These are phyloP conservation scores for Brachionus manjavacas DNA, from an alignment of 1,140 invertebrate species.

Conservation along the genomic window DNA sequence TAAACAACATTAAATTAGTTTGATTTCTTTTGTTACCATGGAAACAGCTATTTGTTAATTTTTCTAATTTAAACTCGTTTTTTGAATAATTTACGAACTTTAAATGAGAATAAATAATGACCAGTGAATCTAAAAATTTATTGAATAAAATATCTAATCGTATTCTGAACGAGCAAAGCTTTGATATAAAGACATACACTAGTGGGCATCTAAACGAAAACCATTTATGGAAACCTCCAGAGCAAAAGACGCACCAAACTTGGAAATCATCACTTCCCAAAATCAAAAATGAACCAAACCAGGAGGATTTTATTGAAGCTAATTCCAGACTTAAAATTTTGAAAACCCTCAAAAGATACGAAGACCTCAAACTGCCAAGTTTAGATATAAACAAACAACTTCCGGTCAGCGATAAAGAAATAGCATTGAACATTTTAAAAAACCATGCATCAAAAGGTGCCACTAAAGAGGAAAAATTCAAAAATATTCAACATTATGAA, in stretches of 20 bases:
- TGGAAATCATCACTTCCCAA: conserved; percentile 23
- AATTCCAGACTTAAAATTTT: neutral
- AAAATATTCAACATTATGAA: conserved; percentile 20
- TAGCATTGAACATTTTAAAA: conserved; percentile 23
- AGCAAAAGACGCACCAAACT: conserved; percentile 2
- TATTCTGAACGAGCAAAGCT: neutral
- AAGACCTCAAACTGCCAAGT: neutral
- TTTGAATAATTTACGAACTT: conserved; percentile 5
- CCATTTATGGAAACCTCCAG: conserved; percentile 18
- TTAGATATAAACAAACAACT: neutral
- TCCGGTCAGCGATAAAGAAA: conserved; percentile 22
- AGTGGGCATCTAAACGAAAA: conserved; percentile 40
- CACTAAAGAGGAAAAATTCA: conserved; percentile 29
- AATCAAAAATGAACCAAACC: neutral
- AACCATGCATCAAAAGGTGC: neutral
- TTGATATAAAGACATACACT: neutral
- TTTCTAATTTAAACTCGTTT: neutral
- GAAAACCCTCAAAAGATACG: neutral
- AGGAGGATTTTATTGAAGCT: neutral
- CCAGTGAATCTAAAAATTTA: neutral
- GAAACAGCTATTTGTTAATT: neutral
- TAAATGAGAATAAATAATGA: conserved; percentile 16
- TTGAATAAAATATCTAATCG: conserved; percentile 33
- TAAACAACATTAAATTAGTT: neutral
- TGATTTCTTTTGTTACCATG: neutral